Base-by-base conservation (phyloP, 2,113 vertebrate genomes). In the Stegostoma tigrinum region DNA sequence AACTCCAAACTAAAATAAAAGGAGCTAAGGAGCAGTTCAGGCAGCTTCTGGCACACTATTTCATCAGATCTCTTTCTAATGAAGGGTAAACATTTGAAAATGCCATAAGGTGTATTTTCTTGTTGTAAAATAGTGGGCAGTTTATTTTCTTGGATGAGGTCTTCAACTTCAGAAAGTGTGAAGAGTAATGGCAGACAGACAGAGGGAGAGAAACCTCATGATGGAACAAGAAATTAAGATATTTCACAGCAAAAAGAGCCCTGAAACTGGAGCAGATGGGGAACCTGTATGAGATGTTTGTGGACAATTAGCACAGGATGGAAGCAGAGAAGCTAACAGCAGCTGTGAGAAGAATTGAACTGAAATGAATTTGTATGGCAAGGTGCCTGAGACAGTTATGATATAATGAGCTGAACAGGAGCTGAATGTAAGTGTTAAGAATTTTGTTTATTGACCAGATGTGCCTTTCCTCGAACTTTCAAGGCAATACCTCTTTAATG, bases 261-360 rank as follows among this genome's bases (percentile, higher is more conserved):
- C 17, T 66, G 89, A 23, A 66, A 38, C 61, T 66, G 61, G 89
- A 93, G 89, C 89, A 93, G 89, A 67, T 93, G 61, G 89, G 19
- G 4, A 45, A 34, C 87, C 61, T 15, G 17, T 91, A 55, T 17
- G 19, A 34, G 3, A 34, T 38, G 55, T 23, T 1, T 38, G 64
- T 38, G 61, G 55, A n/a, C 89, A 93, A 93, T 93, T 93, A 93
- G 34, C 89, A 38, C 89, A 67, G 5, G 34, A 34, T 93, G 89
- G 61, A 66, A 93, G 66, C 34, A 93, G 61, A 66, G 89, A 38
- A 66, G 30, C 86, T 38, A 67, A 93, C n/a, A 93, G 89, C 89
- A 93, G 89, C 89, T 93, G 89, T 38, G 21, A 34, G 89, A 93
- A 93, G 61, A 93, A 93, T 67, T 48, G 48, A 48, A 48, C 2